phyloP scores from a whole-genome alignment of 2,113 vertebrate genomes.

The Hippocampus guttulatus region DNA sequence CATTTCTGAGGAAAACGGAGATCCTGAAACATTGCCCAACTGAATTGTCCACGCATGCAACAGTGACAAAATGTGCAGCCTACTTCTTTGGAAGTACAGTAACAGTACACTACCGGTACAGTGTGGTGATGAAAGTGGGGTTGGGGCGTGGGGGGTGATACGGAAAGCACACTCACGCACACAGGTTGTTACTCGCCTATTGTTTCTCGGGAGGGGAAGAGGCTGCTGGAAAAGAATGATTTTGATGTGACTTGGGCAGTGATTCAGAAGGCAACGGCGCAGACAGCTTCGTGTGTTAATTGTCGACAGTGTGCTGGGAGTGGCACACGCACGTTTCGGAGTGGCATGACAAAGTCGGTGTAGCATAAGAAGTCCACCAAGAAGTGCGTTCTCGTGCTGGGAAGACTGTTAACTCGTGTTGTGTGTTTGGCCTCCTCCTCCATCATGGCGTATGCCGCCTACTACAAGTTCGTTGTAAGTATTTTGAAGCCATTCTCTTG shows the following conservation, averaged over 20 bases:
- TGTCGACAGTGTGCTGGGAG: conserved; percentile 33
- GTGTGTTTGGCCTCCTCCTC: conserved; percentile 2
- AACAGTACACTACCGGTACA: neutral
- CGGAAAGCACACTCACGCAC: neutral
- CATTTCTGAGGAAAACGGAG: neutral
- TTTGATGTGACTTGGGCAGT: neutral
- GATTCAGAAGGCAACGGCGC: neutral
- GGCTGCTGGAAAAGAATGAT: neutral
- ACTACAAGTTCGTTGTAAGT: conserved; percentile 63
- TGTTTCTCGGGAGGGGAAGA: conserved; percentile 4
- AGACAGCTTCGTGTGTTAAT: neutral
- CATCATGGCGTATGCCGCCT: conserved; percentile 70
- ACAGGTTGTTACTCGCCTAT: neutral
- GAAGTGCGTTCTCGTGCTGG: conserved; percentile 8
- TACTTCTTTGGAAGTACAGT: neutral
- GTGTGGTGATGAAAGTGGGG: neutral
- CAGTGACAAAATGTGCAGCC: neutral
- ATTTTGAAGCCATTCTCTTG: conserved; percentile 2
- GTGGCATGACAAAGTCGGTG: neutral
- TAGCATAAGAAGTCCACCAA: neutral
- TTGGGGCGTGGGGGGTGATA: neutral
- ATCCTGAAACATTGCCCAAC: neutral
- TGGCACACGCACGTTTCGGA: conserved; percentile 33
- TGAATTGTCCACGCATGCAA: neutral
- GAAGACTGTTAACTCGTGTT: neutral